These are phyloP conservation scores for Synanthedon tipuliformis DNA, from an alignment of 2,888 invertebrate genomes.

Conservation along the genomic window DNA sequence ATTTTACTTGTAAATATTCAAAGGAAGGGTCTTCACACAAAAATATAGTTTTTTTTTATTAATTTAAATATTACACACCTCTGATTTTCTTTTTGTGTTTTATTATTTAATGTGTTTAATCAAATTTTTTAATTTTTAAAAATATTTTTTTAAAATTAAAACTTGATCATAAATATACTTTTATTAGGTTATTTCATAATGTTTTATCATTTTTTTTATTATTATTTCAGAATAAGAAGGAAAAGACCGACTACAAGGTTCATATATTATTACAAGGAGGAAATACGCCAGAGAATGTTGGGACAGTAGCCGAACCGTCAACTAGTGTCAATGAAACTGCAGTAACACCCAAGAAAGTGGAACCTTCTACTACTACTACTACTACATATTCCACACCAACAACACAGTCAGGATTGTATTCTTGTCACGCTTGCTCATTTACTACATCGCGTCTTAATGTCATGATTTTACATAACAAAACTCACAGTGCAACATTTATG, in stretches of 20 bases:
- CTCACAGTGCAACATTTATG: constrained; percentile 70
- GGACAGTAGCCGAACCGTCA: constrained; percentile 25
- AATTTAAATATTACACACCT: too few species aligned
- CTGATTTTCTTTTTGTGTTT: too few species aligned
- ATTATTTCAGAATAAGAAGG: constrained; percentile 40
- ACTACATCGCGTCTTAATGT: constrained; percentile 78
- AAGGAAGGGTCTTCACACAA: too few species aligned
- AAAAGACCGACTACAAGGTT: constrained; percentile 71
- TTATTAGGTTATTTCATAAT: constrained; percentile 1
- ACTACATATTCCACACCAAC: constrained; percentile 23
- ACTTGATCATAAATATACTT: too few species aligned
- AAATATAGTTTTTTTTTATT: too few species aligned
- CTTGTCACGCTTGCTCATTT: constrained; percentile 75
- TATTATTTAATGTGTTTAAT: too few species aligned
- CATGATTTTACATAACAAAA: constrained; percentile 78
- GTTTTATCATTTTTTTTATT: constrained; percentile 5
- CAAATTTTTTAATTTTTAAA: too few species aligned
- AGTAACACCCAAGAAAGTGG: constrained; percentile 16
- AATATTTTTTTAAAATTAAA: too few species aligned
- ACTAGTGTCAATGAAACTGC: constrained; percentile 31
- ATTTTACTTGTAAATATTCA: too few species aligned
- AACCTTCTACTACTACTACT: constrained; percentile 12
- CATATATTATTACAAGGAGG: constrained; percentile 73
- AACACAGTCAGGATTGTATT: constrained; percentile 53
- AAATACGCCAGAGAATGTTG: constrained; percentile 28